Conservation (phyloP, 1,140 invertebrate genomes). For the Trichonephila inaurata region DNA sequence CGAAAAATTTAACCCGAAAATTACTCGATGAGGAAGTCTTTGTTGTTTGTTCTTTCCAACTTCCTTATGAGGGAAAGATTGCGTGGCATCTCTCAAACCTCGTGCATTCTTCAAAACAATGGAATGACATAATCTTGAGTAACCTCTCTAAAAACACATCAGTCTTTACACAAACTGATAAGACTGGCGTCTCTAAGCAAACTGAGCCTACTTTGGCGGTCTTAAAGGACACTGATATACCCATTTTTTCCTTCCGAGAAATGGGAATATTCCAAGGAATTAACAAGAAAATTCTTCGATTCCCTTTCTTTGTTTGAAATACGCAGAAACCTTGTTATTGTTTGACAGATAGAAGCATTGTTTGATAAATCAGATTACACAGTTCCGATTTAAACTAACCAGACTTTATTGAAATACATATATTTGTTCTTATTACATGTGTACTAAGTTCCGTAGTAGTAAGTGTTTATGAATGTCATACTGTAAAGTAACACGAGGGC, state of each 20-base stretch:
- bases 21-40: not conserved
- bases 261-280: too few species aligned
- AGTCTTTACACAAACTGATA: not conserved
- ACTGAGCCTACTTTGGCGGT: not conserved
- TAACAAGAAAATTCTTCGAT: too few species aligned
- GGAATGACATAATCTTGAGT: slow-evolving; percentile 29
- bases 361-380: too few species aligned
- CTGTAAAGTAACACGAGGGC: too few species aligned
- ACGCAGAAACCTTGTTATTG: too few species aligned
- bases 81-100: not conserved
- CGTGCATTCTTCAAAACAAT: not conserved
- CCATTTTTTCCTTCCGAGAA: not conserved
- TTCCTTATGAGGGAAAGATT: not conserved
- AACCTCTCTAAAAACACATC: not conserved
- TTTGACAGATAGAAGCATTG: too few species aligned
- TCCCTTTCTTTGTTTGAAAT: too few species aligned
- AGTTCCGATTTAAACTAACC: too few species aligned
- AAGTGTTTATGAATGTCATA: too few species aligned
- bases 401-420: too few species aligned
- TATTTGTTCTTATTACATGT: too few species aligned
- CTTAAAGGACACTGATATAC: not conserved
- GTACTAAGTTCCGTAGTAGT: too few species aligned
- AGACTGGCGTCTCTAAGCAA: not conserved
- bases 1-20: not conserved
- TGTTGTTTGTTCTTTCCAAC: not conserved